Evolutionary conservation across 2,888 invertebrate species (phyloP).

Genomic region (Hypomecis punctinalis): DNA sequence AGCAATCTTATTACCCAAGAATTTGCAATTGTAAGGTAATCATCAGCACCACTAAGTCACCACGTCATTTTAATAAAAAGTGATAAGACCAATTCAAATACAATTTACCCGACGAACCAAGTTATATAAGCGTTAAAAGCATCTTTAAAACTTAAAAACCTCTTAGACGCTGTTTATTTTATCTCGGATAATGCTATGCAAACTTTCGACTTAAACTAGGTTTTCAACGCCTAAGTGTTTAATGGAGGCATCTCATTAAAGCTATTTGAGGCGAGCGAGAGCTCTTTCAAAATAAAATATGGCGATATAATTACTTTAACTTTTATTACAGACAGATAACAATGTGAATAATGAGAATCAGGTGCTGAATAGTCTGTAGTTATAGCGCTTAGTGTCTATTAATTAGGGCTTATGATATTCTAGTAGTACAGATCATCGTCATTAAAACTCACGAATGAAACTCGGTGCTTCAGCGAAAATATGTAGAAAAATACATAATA

Average conservation of each 20-base stretch:
- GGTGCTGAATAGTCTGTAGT: too few relatives aligned
- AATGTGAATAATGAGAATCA: background rate
- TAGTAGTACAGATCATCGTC: too few relatives aligned
- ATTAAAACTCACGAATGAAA: too few relatives aligned
- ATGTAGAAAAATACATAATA: too few relatives aligned
- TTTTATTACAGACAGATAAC: background rate
- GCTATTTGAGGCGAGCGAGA: background rate
- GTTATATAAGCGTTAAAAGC: background rate
- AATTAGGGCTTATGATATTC: too few relatives aligned
- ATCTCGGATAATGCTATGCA: conserved; percentile 1
- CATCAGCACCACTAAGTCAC: too few relatives aligned
- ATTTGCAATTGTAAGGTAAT: too few relatives aligned
- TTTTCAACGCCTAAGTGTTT: conserved; percentile 11
- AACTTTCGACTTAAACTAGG: conserved; percentile 5
- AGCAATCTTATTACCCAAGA: too few relatives aligned
- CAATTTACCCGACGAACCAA: background rate
- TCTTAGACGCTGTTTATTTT: conserved; percentile 4
- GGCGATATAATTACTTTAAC: background rate
- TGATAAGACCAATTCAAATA: background rate
- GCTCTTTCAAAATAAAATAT: conserved; percentile 3
- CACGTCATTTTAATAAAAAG: too few relatives aligned
- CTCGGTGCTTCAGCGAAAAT: too few relatives aligned
- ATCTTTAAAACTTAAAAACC: conserved; percentile 25
- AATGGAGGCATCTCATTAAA: conserved; percentile 13
- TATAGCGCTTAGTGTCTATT: too few relatives aligned